Evolutionary conservation across 2,888 invertebrate genomes (phyloP).

Genomic region (Galerucella nymphaeae): DNA sequence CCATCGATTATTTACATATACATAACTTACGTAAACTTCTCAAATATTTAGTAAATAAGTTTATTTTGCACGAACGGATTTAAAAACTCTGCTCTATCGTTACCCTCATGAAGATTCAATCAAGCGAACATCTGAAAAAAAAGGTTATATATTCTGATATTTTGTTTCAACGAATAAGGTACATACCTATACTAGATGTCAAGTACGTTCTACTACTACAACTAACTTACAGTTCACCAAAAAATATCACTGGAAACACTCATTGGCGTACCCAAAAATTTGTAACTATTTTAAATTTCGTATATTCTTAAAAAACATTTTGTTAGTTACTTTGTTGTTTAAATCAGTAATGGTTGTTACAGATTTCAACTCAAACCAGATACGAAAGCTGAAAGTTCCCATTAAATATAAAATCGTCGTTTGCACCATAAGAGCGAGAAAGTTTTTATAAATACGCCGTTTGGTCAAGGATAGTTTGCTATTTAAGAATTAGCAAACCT

Average conservation of each 20-base stretch:
- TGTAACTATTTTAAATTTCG: too few species aligned
- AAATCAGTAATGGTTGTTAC: neutral
- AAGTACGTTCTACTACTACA: conserved; percentile 42
- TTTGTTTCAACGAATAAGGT: conserved; percentile 47
- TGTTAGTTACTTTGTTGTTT: too few species aligned
- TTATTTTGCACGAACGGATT: neutral
- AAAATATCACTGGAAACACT: conserved; percentile 41
- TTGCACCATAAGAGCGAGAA: too few species aligned
- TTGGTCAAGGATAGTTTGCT: too few species aligned
- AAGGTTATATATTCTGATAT: conserved; percentile 54
- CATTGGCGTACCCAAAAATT: neutral
- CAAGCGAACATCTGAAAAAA: conserved; percentile 56
- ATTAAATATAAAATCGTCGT: too few species aligned
- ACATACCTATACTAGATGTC: conserved; percentile 51
- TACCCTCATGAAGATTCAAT: conserved; percentile 52
- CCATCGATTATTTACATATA: neutral
- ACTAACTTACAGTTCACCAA: conserved; percentile 35
- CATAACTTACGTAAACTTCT: conserved; percentile 4
- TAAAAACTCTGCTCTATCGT: neutral
- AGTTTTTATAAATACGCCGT: too few species aligned
- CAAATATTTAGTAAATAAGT: neutral
- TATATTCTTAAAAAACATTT: too few species aligned
- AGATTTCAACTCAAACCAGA: neutral
- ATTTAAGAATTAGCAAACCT: too few species aligned
- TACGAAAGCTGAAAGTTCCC: neutral